Base-by-base conservation (phyloP, 2,113 vertebrate genomes). In the Zootoca vivipara region DNA sequence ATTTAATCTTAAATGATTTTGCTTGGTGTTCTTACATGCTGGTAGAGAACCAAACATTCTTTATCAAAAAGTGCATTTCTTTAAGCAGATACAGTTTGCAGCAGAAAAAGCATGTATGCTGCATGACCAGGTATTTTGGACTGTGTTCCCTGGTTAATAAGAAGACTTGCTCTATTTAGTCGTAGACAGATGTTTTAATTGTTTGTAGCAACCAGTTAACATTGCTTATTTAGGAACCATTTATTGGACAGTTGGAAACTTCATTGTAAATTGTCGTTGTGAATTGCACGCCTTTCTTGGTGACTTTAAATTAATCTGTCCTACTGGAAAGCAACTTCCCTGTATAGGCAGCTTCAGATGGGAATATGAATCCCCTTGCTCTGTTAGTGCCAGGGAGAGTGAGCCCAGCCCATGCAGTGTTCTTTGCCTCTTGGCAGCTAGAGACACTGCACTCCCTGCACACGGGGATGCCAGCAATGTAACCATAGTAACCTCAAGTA, bases 401-500 rank as follows among this genome's bases (percentile, higher is more conserved):
- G 8, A 5, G 0, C 38, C 1, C 0, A 18, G 78, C 85, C 42
- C 12, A 87, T 73, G 83, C 70, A 82, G 90, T 33, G 87, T 93
- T 89, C 87, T 88, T 88, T 88, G 88, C 78, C 79, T 91, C 92
- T 69, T 85, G 90, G 90, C 94, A 94, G 89, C 13, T 0, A 91
- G 90, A 92, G 92, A 92, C 89, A 85, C 77, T 78, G 85, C 79
- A 70, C 75, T 75, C 86, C 18, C 78, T 2, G 1, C 30, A 33
- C 91, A 85, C 77, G 42, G 91, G 87, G 89, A 93, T 92, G 91
- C 91, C 89, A 91, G 88, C 94, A 58, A 82, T 0, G 94, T 91
- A 94, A 86, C 91, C 95, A 97, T 96, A 94, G 96, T 94, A 96
- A 97, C 96, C 3, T n/a, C 88, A 87, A 96, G 96, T 97, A 97